Percentiles rank a stretch among this genome's conserved stretches.
phyloP scores from a whole-genome alignment of 1,140 invertebrate genomes.

The Drosophila ercepeae region DNA sequence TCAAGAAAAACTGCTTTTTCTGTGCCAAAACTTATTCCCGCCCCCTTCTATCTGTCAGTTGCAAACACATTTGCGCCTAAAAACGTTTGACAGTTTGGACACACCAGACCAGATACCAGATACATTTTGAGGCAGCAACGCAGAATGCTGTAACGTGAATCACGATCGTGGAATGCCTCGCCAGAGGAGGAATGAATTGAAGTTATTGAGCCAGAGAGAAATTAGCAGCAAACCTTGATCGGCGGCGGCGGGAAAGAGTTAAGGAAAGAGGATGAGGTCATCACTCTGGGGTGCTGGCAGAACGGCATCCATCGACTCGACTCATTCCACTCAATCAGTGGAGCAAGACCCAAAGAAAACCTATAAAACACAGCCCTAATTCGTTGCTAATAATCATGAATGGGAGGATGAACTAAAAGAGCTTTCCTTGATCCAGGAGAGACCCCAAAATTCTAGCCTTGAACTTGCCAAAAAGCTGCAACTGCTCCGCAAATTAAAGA shows the following conservation, averaged over 20 bases:
- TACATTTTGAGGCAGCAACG: not conserved
- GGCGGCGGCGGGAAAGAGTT: no score
- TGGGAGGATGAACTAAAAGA: not conserved
- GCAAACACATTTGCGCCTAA: conserved; percentile 24
- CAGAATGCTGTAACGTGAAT: conserved; percentile 25
- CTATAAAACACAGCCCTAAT: conserved; percentile 7
- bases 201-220: conserved; percentile 37
- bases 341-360: conserved; percentile 47
- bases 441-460: conserved; percentile 9
- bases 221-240: no score
- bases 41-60: conserved; percentile 20
- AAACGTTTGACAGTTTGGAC: conserved; percentile 45
- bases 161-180: conserved; percentile 25
- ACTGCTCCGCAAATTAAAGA: not conserved
- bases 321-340: conserved; percentile 69
- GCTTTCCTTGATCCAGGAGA: not conserved
- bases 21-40: conserved; percentile 2
- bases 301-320: conserved; percentile 8
- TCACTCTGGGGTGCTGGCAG: conserved; percentile 38
- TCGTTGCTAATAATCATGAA: not conserved
- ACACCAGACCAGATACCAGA: conserved; percentile 12
- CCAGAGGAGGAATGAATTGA: conserved; percentile 33
- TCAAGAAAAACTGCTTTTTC: conserved; percentile 2
- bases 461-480: conserved; percentile 11
- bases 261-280: conserved; percentile 50